Conservation (phyloP, 2,888 invertebrate genomes). For the Stenolophus ochropezus region DNA sequence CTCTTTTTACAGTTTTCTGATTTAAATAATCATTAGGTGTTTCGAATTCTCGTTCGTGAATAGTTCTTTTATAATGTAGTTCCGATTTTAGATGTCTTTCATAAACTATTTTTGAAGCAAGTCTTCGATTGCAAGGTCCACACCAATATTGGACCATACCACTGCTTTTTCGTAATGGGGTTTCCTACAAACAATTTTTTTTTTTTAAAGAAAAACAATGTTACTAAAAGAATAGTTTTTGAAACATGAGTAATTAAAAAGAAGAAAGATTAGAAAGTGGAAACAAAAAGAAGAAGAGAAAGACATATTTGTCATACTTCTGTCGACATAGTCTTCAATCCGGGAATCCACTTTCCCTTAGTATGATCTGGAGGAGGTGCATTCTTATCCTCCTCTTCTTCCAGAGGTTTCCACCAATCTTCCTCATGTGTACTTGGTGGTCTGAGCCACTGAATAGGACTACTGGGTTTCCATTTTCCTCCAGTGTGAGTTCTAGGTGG, state of each 20-base stretch:
- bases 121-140: slow-evolving; percentile 84
- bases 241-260: neutral
- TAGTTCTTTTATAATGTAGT: slow-evolving; percentile 81
- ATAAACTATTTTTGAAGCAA: slow-evolving; percentile 84
- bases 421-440: slow-evolving; percentile 62
- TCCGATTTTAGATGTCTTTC: slow-evolving; percentile 85
- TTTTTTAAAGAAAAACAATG: no score
- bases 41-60: slow-evolving; percentile 82
- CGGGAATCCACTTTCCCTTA: slow-evolving; percentile 89
- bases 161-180: slow-evolving; percentile 70
- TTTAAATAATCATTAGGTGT: slow-evolving; percentile 59
- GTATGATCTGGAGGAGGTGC: slow-evolving; percentile 83
- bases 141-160: slow-evolving; percentile 84
- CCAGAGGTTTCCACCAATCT: slow-evolving; percentile 77
- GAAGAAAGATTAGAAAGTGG: neutral
- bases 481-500: slow-evolving; percentile 78
- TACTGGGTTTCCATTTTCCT: slow-evolving; percentile 83
- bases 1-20: slow-evolving; percentile 60
- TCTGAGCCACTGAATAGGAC: slow-evolving; percentile 69
- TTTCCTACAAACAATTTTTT: slow-evolving; percentile 54
- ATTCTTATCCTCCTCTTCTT: slow-evolving; percentile 74
- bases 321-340: slow-evolving; percentile 65
- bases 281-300: neutral
- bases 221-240: slow-evolving; percentile 44
- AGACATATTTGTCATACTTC: neutral